A percentile compares a stretch with the other conserved stretches of the same genome.
These are phyloP conservation scores for Ia io DNA, from an alignment of 2,113 vertebrate genomes.

Conservation along the genomic window DNA sequence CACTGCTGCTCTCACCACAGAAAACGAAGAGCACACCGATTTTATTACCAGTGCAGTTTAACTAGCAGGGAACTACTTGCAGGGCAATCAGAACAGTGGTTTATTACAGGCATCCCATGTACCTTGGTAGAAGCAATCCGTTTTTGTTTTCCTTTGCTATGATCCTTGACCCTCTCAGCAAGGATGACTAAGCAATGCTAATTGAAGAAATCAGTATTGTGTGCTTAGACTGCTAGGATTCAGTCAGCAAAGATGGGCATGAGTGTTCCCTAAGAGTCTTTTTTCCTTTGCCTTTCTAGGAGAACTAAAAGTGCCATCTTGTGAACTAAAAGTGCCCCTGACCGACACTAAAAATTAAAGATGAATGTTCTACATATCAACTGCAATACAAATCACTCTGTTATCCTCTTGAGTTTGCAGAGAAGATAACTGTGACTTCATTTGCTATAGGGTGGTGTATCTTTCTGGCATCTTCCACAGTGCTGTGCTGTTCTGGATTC, in stretches of 20 bases:
- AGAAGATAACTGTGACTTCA: slow-evolving; percentile 74
- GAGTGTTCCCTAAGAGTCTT: neutral
- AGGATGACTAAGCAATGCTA: neutral
- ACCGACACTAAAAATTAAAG: neutral
- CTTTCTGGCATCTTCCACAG: slow-evolving; percentile 76
- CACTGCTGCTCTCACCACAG: neutral
- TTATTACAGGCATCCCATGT: neutral
- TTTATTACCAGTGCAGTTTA: neutral
- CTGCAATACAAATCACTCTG: slow-evolving; percentile 59
- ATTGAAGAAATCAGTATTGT: slow-evolving; percentile 24
- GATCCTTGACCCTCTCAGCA: neutral
- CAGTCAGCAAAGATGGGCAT: neutral
- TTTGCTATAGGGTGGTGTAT: slow-evolving; percentile 67
- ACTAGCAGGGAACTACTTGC: neutral
- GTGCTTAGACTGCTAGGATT: slow-evolving; percentile 1
- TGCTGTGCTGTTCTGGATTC: slow-evolving; percentile 65
- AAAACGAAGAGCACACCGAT: neutral
- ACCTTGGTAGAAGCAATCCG: neutral
- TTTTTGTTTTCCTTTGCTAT: neutral
- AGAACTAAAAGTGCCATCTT: slow-evolving; percentile 55
- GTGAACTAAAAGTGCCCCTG: slow-evolving; percentile 38
- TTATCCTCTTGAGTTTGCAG: slow-evolving; percentile 63
- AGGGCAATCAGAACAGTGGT: neutral
- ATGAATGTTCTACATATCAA: slow-evolving; percentile 55
- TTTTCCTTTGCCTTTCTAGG: slow-evolving; percentile 39